Evolutionary conservation across 2,797 vertebrate genomes (phyloP), one percentile per base, ranked within the genome.

Genomic region (Tarsius wallacei): DNA sequence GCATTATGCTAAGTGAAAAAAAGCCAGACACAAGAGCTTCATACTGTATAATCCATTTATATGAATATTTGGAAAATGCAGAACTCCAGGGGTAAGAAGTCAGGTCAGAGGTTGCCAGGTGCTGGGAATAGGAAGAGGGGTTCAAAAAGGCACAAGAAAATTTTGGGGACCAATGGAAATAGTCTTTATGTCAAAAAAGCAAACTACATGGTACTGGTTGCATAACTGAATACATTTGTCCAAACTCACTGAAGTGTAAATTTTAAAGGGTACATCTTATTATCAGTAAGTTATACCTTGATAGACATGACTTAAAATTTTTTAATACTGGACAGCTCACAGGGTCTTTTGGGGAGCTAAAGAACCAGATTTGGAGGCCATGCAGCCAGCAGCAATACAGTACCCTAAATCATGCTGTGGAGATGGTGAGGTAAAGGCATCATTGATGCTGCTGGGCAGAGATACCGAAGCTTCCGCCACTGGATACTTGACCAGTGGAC

Each of bases 1-100:
- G 24, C 22, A 86, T 70, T 70, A 83, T 24, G 15, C 22, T 63
- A 89, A 55, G 28, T 61, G 42, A 19, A 74, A 42, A 80, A 53
- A 93, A 71, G 15, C 51, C 82, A 86, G 57, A 93, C 49, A 82
- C 42, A 70, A 73, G 73, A 55, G 8, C 5, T 33, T 94, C 42
- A 15, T 70, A n/a, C 1, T n/a, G 3, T 77, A 59, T 15, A 26
- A 82, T 51, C 42, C 26, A 87, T 68, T 91, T 81, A 51, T 49
- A 55, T 42, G 61, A 73, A 22, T n/a, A 9, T 53, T 88, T 94
- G 59, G 55, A 64, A 95, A 94, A 91, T 68, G 42, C 78, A 83
- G 73, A 91, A 83, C n/a, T 74, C 63, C 7, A 78, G 55, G 6
- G 26, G 70, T 73, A 90, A 77, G 88, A 96, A 55, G 33, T 61